Evolutionary conservation across 2,888 invertebrate species (phyloP).

Genomic region (Petrolisthes cinctipes): DNA sequence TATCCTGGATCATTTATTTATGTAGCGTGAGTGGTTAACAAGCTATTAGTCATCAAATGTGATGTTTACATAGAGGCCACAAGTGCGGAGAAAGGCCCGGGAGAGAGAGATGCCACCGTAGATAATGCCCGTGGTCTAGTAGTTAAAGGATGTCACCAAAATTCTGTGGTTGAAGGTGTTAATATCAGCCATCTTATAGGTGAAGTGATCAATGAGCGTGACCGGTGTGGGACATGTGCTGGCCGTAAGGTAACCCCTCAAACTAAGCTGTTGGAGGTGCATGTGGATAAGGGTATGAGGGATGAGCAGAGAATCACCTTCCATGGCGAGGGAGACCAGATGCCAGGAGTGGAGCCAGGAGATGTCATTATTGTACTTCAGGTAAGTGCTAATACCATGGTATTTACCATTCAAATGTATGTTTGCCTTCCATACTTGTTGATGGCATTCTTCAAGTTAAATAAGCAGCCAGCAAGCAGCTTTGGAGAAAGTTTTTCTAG

Average conservation of each 20-base stretch:
- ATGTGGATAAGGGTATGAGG: conserved; percentile 89
- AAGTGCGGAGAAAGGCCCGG: no score
- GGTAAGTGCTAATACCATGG: conserved; percentile 44
- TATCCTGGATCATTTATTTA: no score
- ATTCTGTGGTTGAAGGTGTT: neutral
- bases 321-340: conserved; percentile 89
- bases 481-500: no score
- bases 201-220: conserved; percentile 80
- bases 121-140: no score
- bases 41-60: no score
- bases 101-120: no score
- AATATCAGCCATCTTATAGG: conserved; percentile 66
- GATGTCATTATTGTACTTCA: conserved; percentile 90
- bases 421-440: neutral
- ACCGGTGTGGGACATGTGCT: conserved; percentile 84
- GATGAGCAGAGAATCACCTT: conserved; percentile 89
- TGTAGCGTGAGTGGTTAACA: no score
- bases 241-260: conserved; percentile 88
- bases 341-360: conserved; percentile 86
- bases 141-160: no score
- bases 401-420: neutral
- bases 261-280: conserved; percentile 85
- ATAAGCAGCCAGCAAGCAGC: no score
- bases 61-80: no score
- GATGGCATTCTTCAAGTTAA: no score